These are phyloP conservation scores for Drosophila sp. DNA, from an alignment of 1,140 invertebrate species.

Conservation along the genomic window DNA sequence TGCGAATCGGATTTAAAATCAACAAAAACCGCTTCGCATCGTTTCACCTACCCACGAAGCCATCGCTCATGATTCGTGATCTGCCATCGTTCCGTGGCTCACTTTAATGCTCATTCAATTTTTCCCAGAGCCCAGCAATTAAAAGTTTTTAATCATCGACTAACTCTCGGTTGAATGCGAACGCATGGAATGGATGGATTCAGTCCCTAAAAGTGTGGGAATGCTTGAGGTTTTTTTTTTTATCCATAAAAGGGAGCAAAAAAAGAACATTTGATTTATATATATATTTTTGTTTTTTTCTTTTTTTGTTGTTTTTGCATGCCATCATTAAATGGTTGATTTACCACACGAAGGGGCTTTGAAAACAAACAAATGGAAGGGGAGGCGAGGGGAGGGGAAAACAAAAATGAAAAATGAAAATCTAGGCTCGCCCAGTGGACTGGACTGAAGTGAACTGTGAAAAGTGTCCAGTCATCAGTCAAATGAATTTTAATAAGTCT, in stretches of 20 bases:
- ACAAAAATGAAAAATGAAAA: background rate
- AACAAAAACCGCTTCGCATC: slow-evolving; percentile 1
- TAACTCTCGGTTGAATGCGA: background rate
- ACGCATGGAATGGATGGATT: too few species aligned
- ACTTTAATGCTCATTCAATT: slow-evolving; percentile 2
- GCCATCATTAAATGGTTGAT: slow-evolving; percentile 7
- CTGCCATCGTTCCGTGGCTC: background rate
- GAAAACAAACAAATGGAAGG: background rate
- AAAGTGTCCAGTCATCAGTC: background rate
- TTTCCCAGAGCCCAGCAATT: slow-evolving; percentile 9
- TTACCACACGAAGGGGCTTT: background rate
- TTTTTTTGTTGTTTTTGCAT: background rate
- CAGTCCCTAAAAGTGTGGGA: background rate
- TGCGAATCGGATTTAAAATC: slow-evolving; percentile 22
- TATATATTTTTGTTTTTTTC: background rate
- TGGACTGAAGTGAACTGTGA: background rate
- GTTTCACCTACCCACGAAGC: background rate
- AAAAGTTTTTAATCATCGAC: slow-evolving; percentile 20
- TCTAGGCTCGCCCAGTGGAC: background rate
- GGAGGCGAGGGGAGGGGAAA: background rate
- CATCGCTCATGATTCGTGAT: background rate
- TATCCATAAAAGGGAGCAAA: background rate
- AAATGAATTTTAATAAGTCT: slow-evolving; percentile 3
- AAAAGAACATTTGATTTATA: background rate
- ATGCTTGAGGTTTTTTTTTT: background rate